Evolutionary conservation across 2,888 invertebrate genomes (phyloP).

Genomic region (Drosophila lutescens): DNA sequence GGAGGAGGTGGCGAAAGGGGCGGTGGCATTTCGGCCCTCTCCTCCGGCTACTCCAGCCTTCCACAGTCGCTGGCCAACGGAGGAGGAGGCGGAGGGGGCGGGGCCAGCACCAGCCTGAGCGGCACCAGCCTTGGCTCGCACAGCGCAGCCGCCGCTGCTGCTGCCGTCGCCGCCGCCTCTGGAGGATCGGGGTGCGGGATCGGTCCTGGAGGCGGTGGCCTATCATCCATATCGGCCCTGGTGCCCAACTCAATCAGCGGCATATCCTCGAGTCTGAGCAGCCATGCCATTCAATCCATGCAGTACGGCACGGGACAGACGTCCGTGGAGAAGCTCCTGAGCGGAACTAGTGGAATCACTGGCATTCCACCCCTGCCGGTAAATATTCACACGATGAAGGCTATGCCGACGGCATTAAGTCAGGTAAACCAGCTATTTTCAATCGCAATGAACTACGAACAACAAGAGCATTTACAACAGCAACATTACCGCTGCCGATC

Average conservation of each 20-base stretch:
- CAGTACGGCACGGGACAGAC: constrained; percentile 75
- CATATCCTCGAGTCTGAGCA: constrained; percentile 89
- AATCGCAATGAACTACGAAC: constrained; percentile 73
- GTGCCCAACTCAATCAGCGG: constrained; percentile 83
- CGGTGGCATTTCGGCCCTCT: constrained; percentile 67
- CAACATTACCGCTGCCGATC: constrained; percentile 17
- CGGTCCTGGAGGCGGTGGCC: constrained; percentile 82
- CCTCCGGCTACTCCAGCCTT: constrained; percentile 77
- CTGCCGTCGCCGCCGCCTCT: constrained; percentile 22
- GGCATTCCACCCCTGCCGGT: constrained; percentile 84
- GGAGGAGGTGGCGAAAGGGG: constrained; percentile 59
- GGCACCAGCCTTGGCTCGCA: constrained; percentile 71
- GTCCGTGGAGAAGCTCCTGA: constrained; percentile 85
- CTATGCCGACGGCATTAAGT: constrained; percentile 84
- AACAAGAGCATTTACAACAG: constrained; percentile 44
- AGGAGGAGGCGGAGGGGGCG: constrained; percentile 40
- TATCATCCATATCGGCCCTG: constrained; percentile 81
- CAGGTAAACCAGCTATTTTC: constrained; percentile 84
- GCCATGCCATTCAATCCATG: constrained; percentile 86
- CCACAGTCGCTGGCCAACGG: constrained; percentile 81
- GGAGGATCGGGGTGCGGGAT: constrained; percentile 29
- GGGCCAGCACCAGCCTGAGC: constrained; percentile 69
- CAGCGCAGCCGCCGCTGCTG: constrained; percentile 54
- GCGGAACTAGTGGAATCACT: constrained; percentile 84
- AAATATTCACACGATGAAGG: constrained; percentile 85